Conservation (phyloP, 2,113 vertebrate species). For the Epinephelus lanceolatus region DNA sequence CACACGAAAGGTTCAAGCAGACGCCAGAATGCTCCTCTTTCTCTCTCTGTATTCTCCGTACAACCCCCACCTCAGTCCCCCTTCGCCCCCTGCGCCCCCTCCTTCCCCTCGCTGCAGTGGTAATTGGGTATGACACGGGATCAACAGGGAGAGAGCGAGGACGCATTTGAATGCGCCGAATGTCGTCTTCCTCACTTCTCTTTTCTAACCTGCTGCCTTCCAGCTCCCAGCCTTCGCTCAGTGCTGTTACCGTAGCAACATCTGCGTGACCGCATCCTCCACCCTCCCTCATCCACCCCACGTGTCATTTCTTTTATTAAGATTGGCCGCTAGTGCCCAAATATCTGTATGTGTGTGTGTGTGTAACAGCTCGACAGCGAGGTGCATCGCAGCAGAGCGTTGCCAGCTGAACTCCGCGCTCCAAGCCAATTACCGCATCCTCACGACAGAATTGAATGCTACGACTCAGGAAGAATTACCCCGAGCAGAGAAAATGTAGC, state of each 20-base stretch:
- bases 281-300: conserved; percentile 37
- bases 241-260: conserved; percentile 79
- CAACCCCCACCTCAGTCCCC: background rate
- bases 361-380: background rate
- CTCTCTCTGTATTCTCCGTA: conserved; percentile 53
- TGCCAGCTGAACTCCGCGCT: conserved; percentile 37
- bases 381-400: conserved; percentile 48
- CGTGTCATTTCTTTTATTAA: conserved; percentile 79
- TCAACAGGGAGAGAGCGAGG: conserved; percentile 74
- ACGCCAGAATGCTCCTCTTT: conserved; percentile 38
- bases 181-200: conserved; percentile 67
- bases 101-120: conserved; percentile 56
- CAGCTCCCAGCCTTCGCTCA: conserved; percentile 5
- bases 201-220: conserved; percentile 75
- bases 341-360: conserved; percentile 21
- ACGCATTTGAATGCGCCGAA: conserved; percentile 77
- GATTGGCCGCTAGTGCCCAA: conserved; percentile 62
- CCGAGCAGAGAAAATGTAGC: conserved; percentile 42
- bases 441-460: conserved; percentile 51
- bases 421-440: conserved; percentile 68
- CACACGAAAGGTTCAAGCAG: conserved; percentile 50
- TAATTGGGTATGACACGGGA: conserved; percentile 84
- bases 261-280: conserved; percentile 64
- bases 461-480: conserved; percentile 52
- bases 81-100: background rate